A percentile compares a stretch with the other conserved stretches of the same genome.
Evolutionary conservation across 2,888 invertebrate genomes (phyloP).

Genomic region (Torymus aiolomorphi): DNA sequence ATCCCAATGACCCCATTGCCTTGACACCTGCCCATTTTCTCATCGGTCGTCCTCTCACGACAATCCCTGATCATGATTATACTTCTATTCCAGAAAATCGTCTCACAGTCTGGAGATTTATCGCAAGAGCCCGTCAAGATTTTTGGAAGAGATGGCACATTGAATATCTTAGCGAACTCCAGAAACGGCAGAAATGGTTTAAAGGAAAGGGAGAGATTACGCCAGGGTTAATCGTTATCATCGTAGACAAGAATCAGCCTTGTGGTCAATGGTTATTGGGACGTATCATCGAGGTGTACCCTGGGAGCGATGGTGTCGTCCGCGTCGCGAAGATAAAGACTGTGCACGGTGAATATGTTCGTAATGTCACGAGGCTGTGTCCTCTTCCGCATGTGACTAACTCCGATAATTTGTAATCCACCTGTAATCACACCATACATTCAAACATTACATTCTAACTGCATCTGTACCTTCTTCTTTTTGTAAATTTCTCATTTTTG

Average conservation of each 20-base stretch:
- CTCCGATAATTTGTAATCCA: not conserved
- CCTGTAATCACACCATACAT: not conserved
- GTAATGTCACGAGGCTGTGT: conserved; percentile 54
- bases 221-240: conserved; percentile 59
- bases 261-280: conserved; percentile 61
- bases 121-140: conserved; percentile 59
- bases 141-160: conserved; percentile 61
- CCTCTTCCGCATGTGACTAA: not conserved
- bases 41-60: too few relatives aligned
- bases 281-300: conserved; percentile 58
- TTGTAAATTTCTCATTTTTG: too few relatives aligned
- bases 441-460: not conserved
- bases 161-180: conserved; percentile 62
- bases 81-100: conserved; percentile 61
- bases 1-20: conserved; percentile 55
- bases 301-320: conserved; percentile 61
- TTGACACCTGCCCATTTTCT: too few relatives aligned
- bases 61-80: too few relatives aligned
- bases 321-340: conserved; percentile 59
- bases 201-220: conserved; percentile 44
- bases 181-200: conserved; percentile 63
- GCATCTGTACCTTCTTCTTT: not conserved
- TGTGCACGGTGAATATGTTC: conserved; percentile 49
- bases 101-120: conserved; percentile 60
- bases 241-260: conserved; percentile 54